phyloP scores from a whole-genome alignment of 2,797 vertebrate genomes.

The Todus mexicanus region DNA sequence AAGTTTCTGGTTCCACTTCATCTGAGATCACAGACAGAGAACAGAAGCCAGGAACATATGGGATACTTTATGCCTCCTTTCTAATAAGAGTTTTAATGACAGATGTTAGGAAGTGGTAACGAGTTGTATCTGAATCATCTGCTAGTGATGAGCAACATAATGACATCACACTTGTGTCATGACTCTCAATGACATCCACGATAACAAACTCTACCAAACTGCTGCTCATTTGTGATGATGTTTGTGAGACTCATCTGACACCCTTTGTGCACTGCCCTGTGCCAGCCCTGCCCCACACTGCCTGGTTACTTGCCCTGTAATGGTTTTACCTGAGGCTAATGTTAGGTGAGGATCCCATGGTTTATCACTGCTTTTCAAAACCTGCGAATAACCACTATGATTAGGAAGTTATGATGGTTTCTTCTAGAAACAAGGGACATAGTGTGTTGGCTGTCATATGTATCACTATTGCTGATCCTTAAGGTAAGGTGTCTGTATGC shows the following conservation, averaged over 20 bases:
- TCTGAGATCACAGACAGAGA: background rate
- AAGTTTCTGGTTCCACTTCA: constrained; percentile 7
- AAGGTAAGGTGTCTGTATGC: background rate
- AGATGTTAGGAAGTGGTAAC: background rate
- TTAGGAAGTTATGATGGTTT: background rate
- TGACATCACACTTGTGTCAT: background rate
- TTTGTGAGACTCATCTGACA: background rate
- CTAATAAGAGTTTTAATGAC: background rate
- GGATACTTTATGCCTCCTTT: background rate
- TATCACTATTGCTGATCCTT: background rate
- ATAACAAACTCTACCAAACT: background rate
- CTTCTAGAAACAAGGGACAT: background rate
- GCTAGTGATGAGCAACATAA: background rate
- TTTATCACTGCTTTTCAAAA: background rate
- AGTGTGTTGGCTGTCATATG: background rate
- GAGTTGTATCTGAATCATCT: background rate
- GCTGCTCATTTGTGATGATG: background rate
- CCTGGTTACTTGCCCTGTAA: background rate
- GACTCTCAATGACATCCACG: background rate
- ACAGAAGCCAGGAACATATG: background rate
- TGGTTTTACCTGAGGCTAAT: background rate
- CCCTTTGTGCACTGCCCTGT: background rate
- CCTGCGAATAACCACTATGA: background rate
- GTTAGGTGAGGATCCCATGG: background rate
- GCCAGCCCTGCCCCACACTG: background rate